These are phyloP conservation scores for Sphinx pinastri DNA, from an alignment of 2,888 invertebrate genomes.

Conservation along the genomic window DNA sequence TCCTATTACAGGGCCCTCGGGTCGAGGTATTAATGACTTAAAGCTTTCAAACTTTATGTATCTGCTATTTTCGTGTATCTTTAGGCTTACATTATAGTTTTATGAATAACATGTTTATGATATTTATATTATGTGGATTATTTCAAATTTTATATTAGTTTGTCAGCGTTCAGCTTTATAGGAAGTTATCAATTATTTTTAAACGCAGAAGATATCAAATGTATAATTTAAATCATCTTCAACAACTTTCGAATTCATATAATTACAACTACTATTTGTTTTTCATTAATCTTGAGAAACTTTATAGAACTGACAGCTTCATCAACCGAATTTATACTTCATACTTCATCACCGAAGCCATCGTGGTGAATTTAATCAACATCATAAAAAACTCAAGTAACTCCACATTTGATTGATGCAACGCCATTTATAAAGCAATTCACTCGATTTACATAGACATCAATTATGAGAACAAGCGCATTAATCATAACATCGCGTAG, in stretches of 20 bases:
- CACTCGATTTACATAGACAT: slow-evolving; percentile 16
- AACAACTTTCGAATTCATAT: neutral
- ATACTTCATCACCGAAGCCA: slow-evolving; percentile 1
- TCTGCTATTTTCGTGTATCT: neutral
- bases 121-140: neutral
- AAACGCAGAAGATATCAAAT: too few relatives aligned
- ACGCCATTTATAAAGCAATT: slow-evolving; percentile 20
- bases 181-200: neutral
- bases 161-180: neutral
- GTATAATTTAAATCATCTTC: too few relatives aligned
- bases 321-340: neutral
- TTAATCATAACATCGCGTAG: slow-evolving; percentile 12
- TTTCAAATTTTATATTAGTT: neutral
- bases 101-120: neutral
- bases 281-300: neutral
- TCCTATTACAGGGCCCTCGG: neutral
- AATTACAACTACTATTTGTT: neutral
- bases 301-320: neutral
- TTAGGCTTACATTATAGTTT: neutral
- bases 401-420: slow-evolving; percentile 14
- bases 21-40: slow-evolving; percentile 4
- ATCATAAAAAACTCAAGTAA: neutral
- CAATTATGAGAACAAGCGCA: slow-evolving; percentile 17
- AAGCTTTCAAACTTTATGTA: neutral
- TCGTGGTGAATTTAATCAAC: neutral